Conservation (phyloP, 2,888 invertebrate species). For the Idaea straminata region DNA sequence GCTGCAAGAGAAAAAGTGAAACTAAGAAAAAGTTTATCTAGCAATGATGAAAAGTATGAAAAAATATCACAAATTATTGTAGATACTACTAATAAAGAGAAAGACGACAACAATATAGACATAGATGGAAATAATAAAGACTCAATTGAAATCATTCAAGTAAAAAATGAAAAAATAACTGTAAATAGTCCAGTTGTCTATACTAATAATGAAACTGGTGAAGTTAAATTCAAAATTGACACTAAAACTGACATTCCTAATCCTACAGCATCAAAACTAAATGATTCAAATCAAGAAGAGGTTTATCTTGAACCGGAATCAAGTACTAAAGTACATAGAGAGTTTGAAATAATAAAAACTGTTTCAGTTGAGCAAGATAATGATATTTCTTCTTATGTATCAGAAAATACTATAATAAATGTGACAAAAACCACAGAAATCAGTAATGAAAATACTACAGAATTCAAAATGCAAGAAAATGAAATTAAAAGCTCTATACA, state of each 20-base stretch:
- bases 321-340: slow-evolving; percentile 17
- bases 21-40: slow-evolving; percentile 19
- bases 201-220: neutral
- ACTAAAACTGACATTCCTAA: neutral
- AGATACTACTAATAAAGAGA: slow-evolving; percentile 7
- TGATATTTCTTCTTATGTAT: slow-evolving; percentile 15
- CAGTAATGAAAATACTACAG: slow-evolving; percentile 14
- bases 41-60: slow-evolving; percentile 18
- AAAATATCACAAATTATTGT: neutral
- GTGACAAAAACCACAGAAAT: slow-evolving; percentile 14
- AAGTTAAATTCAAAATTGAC: slow-evolving; percentile 7
- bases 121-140: neutral
- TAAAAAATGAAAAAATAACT: neutral
- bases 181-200: neutral
- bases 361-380: slow-evolving; percentile 15
- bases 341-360: slow-evolving; percentile 11
- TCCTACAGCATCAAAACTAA: slow-evolving; percentile 6
- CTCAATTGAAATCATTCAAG: neutral
- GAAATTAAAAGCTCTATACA: slow-evolving; percentile 23
- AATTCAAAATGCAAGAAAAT: slow-evolving; percentile 24
- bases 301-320: slow-evolving; percentile 6
- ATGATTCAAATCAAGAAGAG: slow-evolving; percentile 5
- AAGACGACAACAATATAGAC: neutral
- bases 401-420: slow-evolving; percentile 17
- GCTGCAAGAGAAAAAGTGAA: slow-evolving; percentile 26